A percentile compares a stretch with the other conserved stretches of the same genome.
These are phyloP conservation scores for Solen grandis DNA, from an alignment of 1,140 invertebrate species.

Conservation along the genomic window DNA sequence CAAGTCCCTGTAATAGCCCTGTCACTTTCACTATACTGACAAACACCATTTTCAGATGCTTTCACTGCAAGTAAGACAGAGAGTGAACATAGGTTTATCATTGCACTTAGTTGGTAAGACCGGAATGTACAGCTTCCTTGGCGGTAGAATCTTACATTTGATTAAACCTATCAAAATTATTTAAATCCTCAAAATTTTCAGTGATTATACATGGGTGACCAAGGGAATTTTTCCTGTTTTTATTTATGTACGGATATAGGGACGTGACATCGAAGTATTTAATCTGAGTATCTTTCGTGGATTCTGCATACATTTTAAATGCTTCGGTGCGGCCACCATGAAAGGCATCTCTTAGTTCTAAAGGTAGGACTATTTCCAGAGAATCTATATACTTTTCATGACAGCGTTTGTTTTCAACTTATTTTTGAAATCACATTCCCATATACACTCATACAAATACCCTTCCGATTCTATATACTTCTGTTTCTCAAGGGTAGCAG, in stretches of 20 bases:
- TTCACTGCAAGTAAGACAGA: conserved; percentile 26
- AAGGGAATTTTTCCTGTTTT: conserved; percentile 11
- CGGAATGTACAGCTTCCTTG: conserved; percentile 15
- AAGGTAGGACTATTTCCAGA: conserved; percentile 12
- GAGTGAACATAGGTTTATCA: conserved; percentile 27
- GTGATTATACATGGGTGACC: too few relatives aligned
- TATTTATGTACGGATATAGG: conserved; percentile 25
- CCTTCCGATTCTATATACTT: conserved; percentile 33
- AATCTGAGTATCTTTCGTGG: background rate
- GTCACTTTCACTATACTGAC: conserved; percentile 41
- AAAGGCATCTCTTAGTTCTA: conserved; percentile 33
- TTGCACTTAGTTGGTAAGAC: conserved; percentile 28
- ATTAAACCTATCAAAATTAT: too few relatives aligned
- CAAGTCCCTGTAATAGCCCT: background rate
- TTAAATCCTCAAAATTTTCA: conserved; percentile 11
- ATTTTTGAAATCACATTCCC: conserved; percentile 31
- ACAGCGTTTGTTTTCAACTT: background rate
- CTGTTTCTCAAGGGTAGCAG: conserved; percentile 15
- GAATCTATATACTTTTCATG: conserved; percentile 18
- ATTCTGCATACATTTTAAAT: background rate
- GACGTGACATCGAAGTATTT: conserved; percentile 28
- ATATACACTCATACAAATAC: conserved; percentile 14
- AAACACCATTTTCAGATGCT: conserved; percentile 49
- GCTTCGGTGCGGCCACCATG: conserved; percentile 19
- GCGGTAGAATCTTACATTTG: conserved; percentile 35